Percentiles rank a stretch among this genome's conserved stretches.
Evolutionary conservation across 2,797 vertebrate genomes (phyloP).

Genomic region (Darevskia mixta): DNA sequence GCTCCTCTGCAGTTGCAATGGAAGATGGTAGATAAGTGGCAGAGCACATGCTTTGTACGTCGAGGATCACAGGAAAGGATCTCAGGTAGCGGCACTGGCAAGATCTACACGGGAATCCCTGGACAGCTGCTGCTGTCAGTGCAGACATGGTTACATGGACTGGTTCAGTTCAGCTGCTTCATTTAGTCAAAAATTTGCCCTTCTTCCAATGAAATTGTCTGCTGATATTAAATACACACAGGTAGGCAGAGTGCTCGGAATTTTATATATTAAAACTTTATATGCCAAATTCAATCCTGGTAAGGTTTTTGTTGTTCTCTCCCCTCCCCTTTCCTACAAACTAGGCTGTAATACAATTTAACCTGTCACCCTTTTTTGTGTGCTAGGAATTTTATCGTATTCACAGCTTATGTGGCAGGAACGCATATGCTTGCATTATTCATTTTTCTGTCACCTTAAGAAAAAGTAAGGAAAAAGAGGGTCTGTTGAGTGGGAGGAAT

Average conservation of each 20-base stretch:
- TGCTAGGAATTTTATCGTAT: slow-evolving; percentile 21
- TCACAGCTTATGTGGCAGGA: slow-evolving; percentile 29
- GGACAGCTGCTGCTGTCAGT: neutral
- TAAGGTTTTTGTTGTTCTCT: neutral
- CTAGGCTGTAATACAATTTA: slow-evolving; percentile 24
- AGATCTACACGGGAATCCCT: neutral
- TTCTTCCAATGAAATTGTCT: neutral
- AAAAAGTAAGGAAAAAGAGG: neutral
- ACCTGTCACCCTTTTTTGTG: slow-evolving; percentile 32
- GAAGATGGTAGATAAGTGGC: neutral
- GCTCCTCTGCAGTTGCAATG: neutral
- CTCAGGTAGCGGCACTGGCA: neutral
- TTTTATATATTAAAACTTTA: neutral
- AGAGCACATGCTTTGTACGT: neutral
- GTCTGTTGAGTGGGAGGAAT: neutral
- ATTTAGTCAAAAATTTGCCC: neutral
- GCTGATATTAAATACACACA: neutral
- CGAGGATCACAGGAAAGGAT: neutral
- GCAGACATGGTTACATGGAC: neutral
- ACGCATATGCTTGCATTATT: slow-evolving; percentile 18
- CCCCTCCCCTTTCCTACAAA: neutral
- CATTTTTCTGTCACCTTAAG: slow-evolving; percentile 42
- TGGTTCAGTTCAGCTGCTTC: neutral
- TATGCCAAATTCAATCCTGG: neutral
- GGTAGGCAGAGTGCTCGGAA: neutral